These are phyloP conservation scores for Drosophila atroscutellata DNA, from an alignment of 2,888 invertebrate genomes.

Conservation along the genomic window DNA sequence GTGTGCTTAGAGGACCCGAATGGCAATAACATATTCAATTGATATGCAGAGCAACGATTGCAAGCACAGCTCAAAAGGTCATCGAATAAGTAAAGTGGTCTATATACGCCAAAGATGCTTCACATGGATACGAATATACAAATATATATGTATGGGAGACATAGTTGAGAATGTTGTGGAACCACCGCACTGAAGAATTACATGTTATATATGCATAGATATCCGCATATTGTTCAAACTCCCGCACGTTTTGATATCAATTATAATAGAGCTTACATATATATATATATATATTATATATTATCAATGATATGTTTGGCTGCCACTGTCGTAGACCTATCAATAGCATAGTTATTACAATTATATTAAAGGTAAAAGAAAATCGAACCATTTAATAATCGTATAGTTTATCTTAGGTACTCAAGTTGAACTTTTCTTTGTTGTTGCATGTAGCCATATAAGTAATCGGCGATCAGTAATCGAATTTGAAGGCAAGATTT, in stretches of 20 bases:
- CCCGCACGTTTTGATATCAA: background rate
- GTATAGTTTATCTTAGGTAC: background rate
- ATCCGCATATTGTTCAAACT: background rate
- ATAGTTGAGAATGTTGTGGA: background rate
- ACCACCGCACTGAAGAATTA: background rate
- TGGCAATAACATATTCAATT: slow-evolving; percentile 45
- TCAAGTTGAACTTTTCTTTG: background rate
- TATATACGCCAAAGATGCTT: slow-evolving; percentile 6
- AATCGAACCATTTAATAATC: background rate
- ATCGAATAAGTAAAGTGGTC: slow-evolving; percentile 20
- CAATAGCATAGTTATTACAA: background rate
- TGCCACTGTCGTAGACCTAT: background rate
- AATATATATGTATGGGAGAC: background rate
- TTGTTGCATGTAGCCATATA: background rate
- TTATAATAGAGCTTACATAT: background rate
- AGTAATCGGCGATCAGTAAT: slow-evolving; percentile 19
- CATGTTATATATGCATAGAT: background rate
- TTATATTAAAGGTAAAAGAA: background rate
- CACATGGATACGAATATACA: background rate
- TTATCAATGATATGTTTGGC: background rate
- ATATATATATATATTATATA: background rate
- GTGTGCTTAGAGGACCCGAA: slow-evolving; percentile 31
- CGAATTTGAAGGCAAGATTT: slow-evolving; percentile 11
- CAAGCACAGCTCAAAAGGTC: slow-evolving; percentile 42
- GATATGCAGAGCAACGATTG: slow-evolving; percentile 45